phyloP scores from a whole-genome alignment of 2,797 vertebrate species.

The Poeciliopsis paucimaculata region DNA sequence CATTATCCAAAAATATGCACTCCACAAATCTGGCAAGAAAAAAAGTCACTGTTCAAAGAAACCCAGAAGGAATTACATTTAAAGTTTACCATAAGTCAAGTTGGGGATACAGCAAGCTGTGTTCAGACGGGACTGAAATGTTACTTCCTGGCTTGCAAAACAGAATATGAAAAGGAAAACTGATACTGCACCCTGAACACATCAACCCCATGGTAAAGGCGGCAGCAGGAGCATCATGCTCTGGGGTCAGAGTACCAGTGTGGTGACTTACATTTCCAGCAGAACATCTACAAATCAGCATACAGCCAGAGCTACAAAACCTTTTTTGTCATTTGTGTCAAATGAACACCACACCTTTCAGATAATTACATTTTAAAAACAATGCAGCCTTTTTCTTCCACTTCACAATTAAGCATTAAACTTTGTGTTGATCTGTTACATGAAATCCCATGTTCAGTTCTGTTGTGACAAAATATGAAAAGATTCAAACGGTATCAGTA shows the following conservation, averaged over 20 bases:
- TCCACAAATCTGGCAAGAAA: background rate
- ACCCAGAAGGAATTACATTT: background rate
- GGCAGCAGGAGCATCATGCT: background rate
- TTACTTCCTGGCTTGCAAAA: background rate
- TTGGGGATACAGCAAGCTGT: background rate
- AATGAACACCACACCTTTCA: background rate
- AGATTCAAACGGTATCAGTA: background rate
- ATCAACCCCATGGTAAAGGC: background rate
- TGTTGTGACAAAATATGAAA: background rate
- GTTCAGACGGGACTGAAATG: background rate
- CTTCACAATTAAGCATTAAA: background rate
- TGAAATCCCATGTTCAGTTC: background rate
- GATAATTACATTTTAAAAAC: background rate
- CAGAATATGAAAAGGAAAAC: background rate
- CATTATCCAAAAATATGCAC: background rate
- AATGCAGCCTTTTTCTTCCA: background rate
- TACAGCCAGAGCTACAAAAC: background rate
- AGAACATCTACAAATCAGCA: background rate
- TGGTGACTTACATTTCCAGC: background rate
- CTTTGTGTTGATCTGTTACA: background rate
- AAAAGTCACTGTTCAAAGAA: background rate
- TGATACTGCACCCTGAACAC: background rate
- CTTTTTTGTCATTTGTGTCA: background rate
- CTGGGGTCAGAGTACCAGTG: background rate
- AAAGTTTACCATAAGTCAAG: background rate